A percentile compares a stretch with the other conserved stretches of the same genome.
Evolutionary conservation across 1,140 invertebrate genomes (phyloP).

Genomic region (Sycophaga agraensis): DNA sequence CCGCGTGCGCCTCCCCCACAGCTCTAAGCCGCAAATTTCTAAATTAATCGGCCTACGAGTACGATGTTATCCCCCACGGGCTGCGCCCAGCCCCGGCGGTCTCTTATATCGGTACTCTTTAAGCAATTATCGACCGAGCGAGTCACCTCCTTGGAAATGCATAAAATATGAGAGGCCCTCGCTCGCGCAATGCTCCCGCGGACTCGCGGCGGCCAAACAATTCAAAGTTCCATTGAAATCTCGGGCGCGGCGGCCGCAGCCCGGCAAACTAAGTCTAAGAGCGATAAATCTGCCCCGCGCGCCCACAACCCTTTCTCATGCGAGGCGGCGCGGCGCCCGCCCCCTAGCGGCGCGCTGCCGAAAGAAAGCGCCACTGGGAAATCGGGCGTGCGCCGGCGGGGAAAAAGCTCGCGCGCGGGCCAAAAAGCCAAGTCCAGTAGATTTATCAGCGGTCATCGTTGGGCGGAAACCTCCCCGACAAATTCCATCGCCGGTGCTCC

Average conservation of each 20-base stretch:
- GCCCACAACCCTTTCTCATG: not conserved
- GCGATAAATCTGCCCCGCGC: slow-evolving; percentile 9
- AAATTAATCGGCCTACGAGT: slow-evolving; percentile 5
- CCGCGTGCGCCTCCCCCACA: not conserved
- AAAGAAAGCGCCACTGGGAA: slow-evolving; percentile 17
- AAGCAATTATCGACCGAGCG: too few species aligned
- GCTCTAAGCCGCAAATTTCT: slow-evolving; percentile 15
- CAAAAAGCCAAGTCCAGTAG: slow-evolving; percentile 37
- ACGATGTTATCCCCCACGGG: too few species aligned
- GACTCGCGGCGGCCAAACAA: too few species aligned
- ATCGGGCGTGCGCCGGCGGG: not conserved
- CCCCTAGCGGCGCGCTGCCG: not conserved
- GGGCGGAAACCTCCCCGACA: slow-evolving; percentile 33
- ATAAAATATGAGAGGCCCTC: too few species aligned
- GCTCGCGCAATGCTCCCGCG: too few species aligned
- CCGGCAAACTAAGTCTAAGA: slow-evolving; percentile 20
- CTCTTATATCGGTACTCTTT: too few species aligned
- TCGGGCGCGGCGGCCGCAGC: too few species aligned
- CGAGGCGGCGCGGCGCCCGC: not conserved
- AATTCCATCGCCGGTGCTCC: slow-evolving; percentile 33
- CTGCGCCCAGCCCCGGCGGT: too few species aligned
- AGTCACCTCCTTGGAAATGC: too few species aligned
- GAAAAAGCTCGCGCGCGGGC: not conserved
- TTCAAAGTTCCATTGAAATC: not conserved
- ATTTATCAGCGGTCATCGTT: slow-evolving; percentile 45